These are phyloP conservation scores for Papilio protenor DNA, from an alignment of 2,888 invertebrate genomes.

Conservation along the genomic window DNA sequence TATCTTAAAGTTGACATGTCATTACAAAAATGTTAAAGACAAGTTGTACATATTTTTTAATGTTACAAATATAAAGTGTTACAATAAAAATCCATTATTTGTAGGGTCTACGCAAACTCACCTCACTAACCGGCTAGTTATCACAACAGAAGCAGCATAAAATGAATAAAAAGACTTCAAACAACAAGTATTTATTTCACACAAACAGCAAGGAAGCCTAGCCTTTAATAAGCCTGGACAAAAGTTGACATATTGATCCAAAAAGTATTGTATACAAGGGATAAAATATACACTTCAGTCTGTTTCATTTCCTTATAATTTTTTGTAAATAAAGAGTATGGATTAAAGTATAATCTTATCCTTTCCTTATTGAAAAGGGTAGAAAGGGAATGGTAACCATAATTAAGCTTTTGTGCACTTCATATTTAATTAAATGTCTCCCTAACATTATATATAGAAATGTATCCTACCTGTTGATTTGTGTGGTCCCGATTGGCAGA, in stretches of 20 bases:
- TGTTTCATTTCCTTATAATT: too few species aligned
- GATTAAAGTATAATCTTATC: too few species aligned
- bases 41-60: background rate
- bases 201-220: background rate
- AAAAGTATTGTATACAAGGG: too few species aligned
- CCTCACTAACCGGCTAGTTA: slow-evolving; percentile 75
- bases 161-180: slow-evolving; percentile 60
- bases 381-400: too few species aligned
- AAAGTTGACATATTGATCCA: too few species aligned
- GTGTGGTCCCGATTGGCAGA: slow-evolving; percentile 71
- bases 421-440: too few species aligned
- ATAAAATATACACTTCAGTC: too few species aligned
- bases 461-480: slow-evolving; percentile 72
- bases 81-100: background rate
- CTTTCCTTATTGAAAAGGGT: too few species aligned
- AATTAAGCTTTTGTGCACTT: too few species aligned
- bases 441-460: background rate
- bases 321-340: too few species aligned
- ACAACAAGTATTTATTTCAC: background rate
- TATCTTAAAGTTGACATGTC: too few species aligned
- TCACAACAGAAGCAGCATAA: slow-evolving; percentile 69
- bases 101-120: slow-evolving; percentile 55
- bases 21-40: too few species aligned
- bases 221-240: background rate
- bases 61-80: background rate